Base-by-base conservation (phyloP, 2,113 vertebrate species). In the Chloropsis cyanopogon region DNA sequence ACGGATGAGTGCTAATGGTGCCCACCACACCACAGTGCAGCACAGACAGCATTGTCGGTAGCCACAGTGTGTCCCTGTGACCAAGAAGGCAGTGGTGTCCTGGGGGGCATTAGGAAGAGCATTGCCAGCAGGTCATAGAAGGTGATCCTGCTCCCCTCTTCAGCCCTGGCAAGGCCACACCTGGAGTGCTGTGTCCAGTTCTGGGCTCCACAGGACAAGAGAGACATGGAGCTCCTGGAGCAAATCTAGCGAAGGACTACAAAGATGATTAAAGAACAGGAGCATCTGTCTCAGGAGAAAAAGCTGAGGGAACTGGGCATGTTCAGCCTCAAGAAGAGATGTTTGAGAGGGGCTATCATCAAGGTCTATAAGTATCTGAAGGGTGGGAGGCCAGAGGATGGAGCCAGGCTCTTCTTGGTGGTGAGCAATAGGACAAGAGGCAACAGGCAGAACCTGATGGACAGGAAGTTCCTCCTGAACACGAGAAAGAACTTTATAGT, bases 61-160 rank as follows among this genome's bases (percentile, higher is more conserved):
- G 37, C n/a, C 18, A 57, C 31, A 65, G 26, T 2, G 18, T 9
- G 26, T 31, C 0, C 10, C 5, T 15, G 25, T 44, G 50, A 4
- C 21, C 59, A 44, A 28, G 31, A 57, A 50, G 17, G 17, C 21
- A 26, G 1, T 7, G 31, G 7, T 35, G 11, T 19, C 35, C 42
- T 50, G 50, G 21, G 13, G 9, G 2, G 2, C 42, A 14, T 64
- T 25, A 88, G 31, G 31, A 50, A 26, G 7, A 31, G 4, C 17
- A 35, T 1, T 35, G 17, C 31, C 35, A 71, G 35, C 11, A 64
- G 35, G 8, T 7, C 0, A 2, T 3, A 11, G 5, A 3, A 71
- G 56, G 17, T 22, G 49, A 42, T 49, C 42, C 66, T 49, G 25
- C 2, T 17, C 9, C 17, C 3, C 13, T 29, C 2, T 4, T 54